These are phyloP conservation scores for Molossus alvarezi DNA, from an alignment of 2,797 vertebrate species.

Conservation along the genomic window DNA sequence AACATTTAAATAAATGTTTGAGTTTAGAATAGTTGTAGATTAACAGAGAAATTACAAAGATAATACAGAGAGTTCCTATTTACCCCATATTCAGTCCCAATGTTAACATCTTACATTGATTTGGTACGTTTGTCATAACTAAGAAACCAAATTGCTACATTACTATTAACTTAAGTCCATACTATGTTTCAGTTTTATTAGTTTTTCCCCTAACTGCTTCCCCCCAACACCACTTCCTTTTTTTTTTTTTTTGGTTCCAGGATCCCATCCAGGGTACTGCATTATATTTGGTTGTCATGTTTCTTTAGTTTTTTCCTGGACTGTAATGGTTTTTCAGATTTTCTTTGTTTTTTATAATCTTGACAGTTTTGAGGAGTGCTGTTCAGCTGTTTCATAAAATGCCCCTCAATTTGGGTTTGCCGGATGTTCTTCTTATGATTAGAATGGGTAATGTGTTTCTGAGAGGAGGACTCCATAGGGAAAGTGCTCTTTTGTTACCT, in stretches of 20 bases:
- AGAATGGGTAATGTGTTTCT: neutral
- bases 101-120: neutral
- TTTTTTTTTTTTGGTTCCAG: neutral
- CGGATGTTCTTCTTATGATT: neutral
- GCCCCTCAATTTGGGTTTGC: neutral
- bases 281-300: neutral
- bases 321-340: conserved; percentile 18
- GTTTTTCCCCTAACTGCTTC: neutral
- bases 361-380: conserved; percentile 23
- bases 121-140: neutral
- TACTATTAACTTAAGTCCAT: neutral
- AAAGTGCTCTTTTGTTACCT: neutral
- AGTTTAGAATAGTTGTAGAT: neutral
- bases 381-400: neutral
- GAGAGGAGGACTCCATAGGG: neutral
- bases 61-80: neutral
- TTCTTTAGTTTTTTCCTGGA: neutral
- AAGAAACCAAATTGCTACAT: neutral
- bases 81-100: neutral
- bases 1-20: neutral
- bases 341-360: conserved; percentile 27
- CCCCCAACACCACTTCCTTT: no score
- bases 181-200: neutral
- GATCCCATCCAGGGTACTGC: neutral
- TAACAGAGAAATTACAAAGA: neutral